Evolutionary conservation across 2,888 invertebrate species (phyloP), one percentile per base, ranked within the genome.

Genomic region (Epistrophe eligans): DNA sequence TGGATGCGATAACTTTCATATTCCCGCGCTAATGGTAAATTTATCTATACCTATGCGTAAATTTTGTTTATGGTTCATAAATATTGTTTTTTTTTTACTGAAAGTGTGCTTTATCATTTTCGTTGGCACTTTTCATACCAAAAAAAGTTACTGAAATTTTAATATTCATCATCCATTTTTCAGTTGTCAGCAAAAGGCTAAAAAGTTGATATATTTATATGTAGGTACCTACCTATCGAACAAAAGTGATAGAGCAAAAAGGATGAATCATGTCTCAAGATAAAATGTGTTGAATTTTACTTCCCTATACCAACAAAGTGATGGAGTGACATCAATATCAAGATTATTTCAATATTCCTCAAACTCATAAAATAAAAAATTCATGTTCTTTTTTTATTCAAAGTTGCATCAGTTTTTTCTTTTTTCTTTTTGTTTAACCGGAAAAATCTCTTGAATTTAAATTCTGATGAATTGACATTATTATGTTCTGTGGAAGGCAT

Each of bases 61-160:
- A 52, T 28, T 28, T 24, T 8, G 7, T 52, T 52, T 52, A 52
- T 52, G 52, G 24, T 28, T 52, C 52, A 52, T 52, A 52, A 52
- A 52, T 15, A 32, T n/a, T 55, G 4, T 55, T 32, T 32, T n/a
- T 28, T 9, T 55, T 8, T 55, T 13, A 55, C n/a, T 32, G 0
- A 32, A 28, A 55, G 55, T 55, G 15, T 52, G 24, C 52, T 52
- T 52, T 9, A 32, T 32, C 55, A 55, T 32, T 55, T 55, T 32
- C 32, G 28, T 0, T 55, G 8, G 55, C 55, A 55, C 15, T 55
- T 55, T 28, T 55, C 7, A 15, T 28, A 6, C 6, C 19, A 55
- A 55, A 55, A 52, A 55, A 55, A 15, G 8, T 52, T 52, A 4
- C 15, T 0, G 1, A 32, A 55, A 32, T 32, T 55, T 55, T 55